phyloP scores from a whole-genome alignment of 2,797 vertebrate genomes.

The Brotogeris chrysoptera region DNA sequence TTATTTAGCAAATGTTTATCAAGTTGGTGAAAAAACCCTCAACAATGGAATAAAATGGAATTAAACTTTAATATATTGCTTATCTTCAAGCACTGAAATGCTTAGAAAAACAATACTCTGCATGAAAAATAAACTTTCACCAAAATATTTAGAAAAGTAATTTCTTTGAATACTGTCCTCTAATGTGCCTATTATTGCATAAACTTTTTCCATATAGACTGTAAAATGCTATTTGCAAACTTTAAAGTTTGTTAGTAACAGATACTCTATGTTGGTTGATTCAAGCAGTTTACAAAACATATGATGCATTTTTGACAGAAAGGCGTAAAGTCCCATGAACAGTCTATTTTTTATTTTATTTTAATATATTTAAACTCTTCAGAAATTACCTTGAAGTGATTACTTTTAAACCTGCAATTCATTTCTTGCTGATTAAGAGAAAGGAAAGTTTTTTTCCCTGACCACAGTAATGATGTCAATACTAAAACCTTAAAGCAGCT shows the following conservation, averaged over 20 bases:
- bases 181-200: neutral
- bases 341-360: neutral
- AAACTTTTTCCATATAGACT: neutral
- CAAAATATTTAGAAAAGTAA: slow-evolving; percentile 62
- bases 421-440: neutral
- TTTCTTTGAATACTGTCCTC: slow-evolving; percentile 26
- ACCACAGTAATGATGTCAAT: neutral
- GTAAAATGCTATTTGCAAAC: neutral
- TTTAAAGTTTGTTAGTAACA: slow-evolving; percentile 36
- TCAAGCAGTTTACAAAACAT: slow-evolving; percentile 13
- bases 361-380: neutral
- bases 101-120: slow-evolving; percentile 60
- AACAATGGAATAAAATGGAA: slow-evolving; percentile 70
- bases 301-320: neutral
- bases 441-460: neutral
- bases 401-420: neutral
- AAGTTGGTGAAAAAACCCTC: slow-evolving; percentile 24
- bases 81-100: slow-evolving; percentile 53
- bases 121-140: slow-evolving; percentile 45
- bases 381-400: neutral
- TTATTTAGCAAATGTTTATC: slow-evolving; percentile 68
- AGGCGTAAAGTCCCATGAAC: neutral
- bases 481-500: neutral
- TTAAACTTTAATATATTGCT: slow-evolving; percentile 73
- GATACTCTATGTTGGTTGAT: neutral